A percentile compares a stretch with the other conserved stretches of the same genome.
Evolutionary conservation across 1,140 invertebrate species (phyloP).

Genomic region (Apis cerana): DNA sequence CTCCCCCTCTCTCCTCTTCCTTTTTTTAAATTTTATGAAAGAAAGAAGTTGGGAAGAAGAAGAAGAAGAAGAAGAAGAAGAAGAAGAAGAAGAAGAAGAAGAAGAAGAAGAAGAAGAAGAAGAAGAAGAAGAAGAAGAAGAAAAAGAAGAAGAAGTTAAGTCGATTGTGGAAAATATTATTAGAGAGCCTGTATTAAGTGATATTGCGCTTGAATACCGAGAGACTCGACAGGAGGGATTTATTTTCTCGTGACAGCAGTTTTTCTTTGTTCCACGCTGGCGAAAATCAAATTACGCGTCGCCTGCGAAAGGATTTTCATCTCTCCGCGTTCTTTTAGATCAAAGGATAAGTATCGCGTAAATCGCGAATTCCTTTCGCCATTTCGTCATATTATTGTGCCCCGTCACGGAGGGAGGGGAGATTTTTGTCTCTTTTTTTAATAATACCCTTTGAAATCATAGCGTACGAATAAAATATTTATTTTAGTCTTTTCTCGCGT

Average conservation of each 20-base stretch:
- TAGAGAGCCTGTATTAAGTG: neutral
- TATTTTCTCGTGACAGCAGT: neutral
- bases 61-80: neutral
- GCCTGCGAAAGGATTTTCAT: constrained; percentile 14
- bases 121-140: neutral
- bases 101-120: neutral
- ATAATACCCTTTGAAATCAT: neutral
- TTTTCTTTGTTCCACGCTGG: constrained; percentile 8
- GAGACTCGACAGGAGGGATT: neutral
- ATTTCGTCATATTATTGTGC: neutral
- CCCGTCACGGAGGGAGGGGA: too few relatives aligned
- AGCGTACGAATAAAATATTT: neutral
- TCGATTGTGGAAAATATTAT: too few relatives aligned
- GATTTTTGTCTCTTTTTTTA: neutral
- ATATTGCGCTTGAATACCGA: neutral
- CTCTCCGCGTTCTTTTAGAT: constrained; percentile 12
- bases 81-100: neutral
- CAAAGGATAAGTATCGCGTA: constrained; percentile 23
- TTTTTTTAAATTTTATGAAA: too few relatives aligned
- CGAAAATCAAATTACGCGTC: constrained; percentile 34
- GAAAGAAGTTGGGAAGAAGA: neutral
- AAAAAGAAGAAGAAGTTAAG: neutral
- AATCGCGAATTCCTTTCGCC: constrained; percentile 21
- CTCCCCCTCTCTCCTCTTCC: too few relatives aligned
- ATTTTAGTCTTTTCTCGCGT: neutral